phyloP scores from a whole-genome alignment of 2,888 invertebrate genomes.

The Sturmia bella region DNA sequence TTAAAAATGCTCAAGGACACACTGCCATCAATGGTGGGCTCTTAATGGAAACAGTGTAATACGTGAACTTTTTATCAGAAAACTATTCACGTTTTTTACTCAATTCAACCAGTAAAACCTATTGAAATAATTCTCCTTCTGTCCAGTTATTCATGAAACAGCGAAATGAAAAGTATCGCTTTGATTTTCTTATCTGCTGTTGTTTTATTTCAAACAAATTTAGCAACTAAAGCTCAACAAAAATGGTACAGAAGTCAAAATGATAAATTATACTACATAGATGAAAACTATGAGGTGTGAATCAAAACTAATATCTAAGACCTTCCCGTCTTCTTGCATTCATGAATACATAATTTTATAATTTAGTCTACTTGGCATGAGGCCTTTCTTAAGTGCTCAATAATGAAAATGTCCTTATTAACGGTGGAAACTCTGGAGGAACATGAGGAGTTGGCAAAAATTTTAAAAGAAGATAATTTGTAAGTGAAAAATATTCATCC shows the following conservation, averaged over 20 bases:
- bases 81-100: too few relatives aligned
- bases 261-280: conserved; percentile 43
- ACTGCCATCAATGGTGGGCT: too few relatives aligned
- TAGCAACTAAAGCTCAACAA: background rate
- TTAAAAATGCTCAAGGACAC: too few relatives aligned
- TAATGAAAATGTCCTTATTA: conserved; percentile 31
- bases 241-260: conserved; percentile 34
- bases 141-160: background rate
- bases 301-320: background rate
- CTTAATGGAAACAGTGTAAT: too few relatives aligned
- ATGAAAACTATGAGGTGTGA: conserved; percentile 38
- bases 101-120: background rate
- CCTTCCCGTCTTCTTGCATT: background rate
- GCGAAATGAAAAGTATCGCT: conserved; percentile 13
- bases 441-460: conserved; percentile 14
- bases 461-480: conserved; percentile 33
- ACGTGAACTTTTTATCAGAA: too few relatives aligned
- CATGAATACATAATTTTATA: background rate
- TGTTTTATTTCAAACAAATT: background rate
- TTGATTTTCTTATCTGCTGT: background rate
- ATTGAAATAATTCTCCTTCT: background rate
- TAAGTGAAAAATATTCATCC: background rate
- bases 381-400: conserved; percentile 38
- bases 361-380: conserved; percentile 51
- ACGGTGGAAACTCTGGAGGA: conserved; percentile 39